Conservation (phyloP, 2,888 invertebrate genomes). For the Ephialtes manifestator region DNA sequence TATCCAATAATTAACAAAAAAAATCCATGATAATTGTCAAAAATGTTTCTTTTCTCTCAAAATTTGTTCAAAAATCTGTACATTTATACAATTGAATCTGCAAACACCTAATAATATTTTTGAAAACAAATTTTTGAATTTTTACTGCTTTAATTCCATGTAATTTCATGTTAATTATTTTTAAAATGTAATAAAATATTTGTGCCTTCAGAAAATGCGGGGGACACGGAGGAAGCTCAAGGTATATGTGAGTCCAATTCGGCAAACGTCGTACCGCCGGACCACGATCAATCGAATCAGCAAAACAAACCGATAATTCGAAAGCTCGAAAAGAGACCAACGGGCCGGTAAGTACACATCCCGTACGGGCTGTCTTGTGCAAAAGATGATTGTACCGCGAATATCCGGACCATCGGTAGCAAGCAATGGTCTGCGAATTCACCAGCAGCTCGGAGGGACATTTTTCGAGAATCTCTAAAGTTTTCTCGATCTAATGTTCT, state of each 20-base stretch:
- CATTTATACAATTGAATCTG: too few relatives aligned
- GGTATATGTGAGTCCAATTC: slow-evolving; percentile 79
- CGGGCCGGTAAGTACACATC: slow-evolving; percentile 76
- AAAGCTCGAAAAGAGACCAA: slow-evolving; percentile 80
- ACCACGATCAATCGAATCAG: slow-evolving; percentile 76
- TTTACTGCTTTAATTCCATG: too few relatives aligned
- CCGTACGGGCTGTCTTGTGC: background rate
- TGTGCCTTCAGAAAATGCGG: slow-evolving; percentile 74
- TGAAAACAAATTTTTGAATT: too few relatives aligned
- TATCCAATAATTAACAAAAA: too few relatives aligned
- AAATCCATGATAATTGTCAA: too few relatives aligned
- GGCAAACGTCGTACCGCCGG: slow-evolving; percentile 76
- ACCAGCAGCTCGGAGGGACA: background rate
- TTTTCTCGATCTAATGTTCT: slow-evolving; percentile 66
- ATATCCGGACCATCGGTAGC: slow-evolving; percentile 13
- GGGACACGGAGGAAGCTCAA: slow-evolving; percentile 78
- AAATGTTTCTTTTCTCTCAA: too few relatives aligned
- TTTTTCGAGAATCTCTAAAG: background rate
- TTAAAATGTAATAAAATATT: background rate
- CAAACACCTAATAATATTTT: too few relatives aligned
- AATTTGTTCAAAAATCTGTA: too few relatives aligned
- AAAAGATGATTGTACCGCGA: background rate
- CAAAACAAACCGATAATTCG: slow-evolving; percentile 80
- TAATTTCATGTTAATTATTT: too few relatives aligned
- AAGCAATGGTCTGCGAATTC: slow-evolving; percentile 14